Conservation (phyloP, 2,797 vertebrate genomes). For the Myioborus miniatus region DNA sequence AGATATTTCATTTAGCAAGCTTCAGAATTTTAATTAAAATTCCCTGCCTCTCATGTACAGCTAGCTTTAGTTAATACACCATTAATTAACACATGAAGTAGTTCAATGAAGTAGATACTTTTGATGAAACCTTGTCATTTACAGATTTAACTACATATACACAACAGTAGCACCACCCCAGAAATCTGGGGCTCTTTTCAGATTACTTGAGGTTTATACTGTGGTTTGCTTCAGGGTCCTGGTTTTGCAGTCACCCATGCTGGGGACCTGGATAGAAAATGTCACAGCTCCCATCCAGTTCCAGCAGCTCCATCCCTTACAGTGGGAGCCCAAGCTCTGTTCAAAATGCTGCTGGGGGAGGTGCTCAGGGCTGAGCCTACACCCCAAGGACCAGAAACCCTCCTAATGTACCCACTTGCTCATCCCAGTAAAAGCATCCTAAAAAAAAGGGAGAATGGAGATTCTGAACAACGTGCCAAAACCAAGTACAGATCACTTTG, state of each 20-base stretch:
- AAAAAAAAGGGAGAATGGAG: background rate
- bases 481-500: background rate
- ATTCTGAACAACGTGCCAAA: background rate
- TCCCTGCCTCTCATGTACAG: background rate
- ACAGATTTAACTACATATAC: background rate
- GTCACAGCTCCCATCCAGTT: fast-evolving
- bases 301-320: background rate
- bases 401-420: background rate
- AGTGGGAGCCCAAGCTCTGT: background rate
- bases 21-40: background rate
- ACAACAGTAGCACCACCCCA: background rate
- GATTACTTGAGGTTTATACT: background rate
- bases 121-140: background rate
- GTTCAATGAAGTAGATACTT: background rate
- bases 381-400: background rate
- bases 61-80: background rate
- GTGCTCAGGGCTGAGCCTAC: background rate
- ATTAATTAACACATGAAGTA: background rate
- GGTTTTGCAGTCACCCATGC: background rate
- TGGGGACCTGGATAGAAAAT: background rate
- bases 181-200: background rate
- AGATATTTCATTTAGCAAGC: background rate
- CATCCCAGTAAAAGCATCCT: background rate
- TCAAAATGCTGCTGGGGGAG: background rate
- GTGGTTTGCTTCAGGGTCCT: background rate